These are phyloP conservation scores for Colius striatus DNA, from an alignment of 2,113 vertebrate genomes.

Conservation along the genomic window DNA sequence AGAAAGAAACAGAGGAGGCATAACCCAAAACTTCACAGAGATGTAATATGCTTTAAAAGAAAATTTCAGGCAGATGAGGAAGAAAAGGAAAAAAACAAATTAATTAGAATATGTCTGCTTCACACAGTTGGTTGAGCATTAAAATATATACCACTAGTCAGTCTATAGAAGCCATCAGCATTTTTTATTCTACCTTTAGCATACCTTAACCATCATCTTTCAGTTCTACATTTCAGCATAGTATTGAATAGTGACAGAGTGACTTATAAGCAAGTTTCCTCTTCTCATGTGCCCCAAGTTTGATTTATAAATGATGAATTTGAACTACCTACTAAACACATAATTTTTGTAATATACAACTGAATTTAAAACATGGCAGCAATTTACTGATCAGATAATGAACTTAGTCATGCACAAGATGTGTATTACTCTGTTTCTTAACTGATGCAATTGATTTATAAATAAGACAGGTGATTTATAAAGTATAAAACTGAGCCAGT, in stretches of 20 bases:
- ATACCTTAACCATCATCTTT: background rate
- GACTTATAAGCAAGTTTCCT: background rate
- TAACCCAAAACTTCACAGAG: background rate
- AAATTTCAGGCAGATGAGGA: background rate
- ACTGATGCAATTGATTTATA: background rate
- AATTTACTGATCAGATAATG: conserved; percentile 47
- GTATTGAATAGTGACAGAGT: background rate
- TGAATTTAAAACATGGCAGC: conserved; percentile 42
- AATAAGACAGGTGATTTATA: conserved; percentile 10
- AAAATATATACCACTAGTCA: background rate
- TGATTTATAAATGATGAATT: conserved; percentile 45
- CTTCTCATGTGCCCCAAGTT: background rate
- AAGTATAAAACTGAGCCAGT: background rate
- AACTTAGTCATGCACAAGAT: conserved; percentile 46
- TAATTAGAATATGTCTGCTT: background rate
- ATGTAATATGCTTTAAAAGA: background rate
- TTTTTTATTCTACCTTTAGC: background rate
- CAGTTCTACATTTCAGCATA: background rate
- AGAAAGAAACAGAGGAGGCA: too few species aligned
- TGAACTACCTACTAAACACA: conserved; percentile 22
- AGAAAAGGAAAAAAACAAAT: background rate
- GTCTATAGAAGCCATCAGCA: background rate
- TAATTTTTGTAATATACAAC: conserved; percentile 42
- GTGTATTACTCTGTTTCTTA: conserved; percentile 22
- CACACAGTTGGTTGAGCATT: background rate